These are phyloP conservation scores for Drosophila pallidifrons DNA, from an alignment of 1,140 invertebrate species.

Conservation along the genomic window DNA sequence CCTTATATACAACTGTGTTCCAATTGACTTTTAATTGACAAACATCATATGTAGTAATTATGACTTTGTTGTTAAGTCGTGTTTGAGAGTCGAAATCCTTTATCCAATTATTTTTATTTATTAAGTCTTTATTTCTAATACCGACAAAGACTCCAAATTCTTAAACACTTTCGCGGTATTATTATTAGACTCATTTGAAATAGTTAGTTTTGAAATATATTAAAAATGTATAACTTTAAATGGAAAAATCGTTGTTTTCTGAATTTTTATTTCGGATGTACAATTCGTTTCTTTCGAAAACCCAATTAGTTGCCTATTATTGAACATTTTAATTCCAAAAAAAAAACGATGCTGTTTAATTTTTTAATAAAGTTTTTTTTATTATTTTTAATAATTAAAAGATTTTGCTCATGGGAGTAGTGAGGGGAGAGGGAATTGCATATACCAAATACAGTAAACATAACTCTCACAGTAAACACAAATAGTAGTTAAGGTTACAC, in stretches of 20 bases:
- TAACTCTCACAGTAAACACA: conserved; percentile 66
- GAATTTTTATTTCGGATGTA: too few relatives aligned
- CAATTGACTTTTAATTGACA: not conserved
- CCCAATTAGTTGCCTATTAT: too few relatives aligned
- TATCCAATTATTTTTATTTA: too few relatives aligned
- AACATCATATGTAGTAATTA: not conserved
- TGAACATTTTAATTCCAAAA: not conserved
- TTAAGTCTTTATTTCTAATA: too few relatives aligned
- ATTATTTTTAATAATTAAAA: conserved; percentile 37
- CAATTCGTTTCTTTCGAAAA: too few relatives aligned
- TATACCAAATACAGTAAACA: conserved; percentile 56
- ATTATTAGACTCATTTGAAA: too few relatives aligned
- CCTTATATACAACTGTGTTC: conserved; percentile 26
- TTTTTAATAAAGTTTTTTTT: conserved; percentile 60
- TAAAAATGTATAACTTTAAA: too few relatives aligned
- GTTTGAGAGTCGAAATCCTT: not conserved
- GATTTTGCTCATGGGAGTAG: conserved; percentile 38
- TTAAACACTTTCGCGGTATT: too few relatives aligned
- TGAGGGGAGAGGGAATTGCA: conserved; percentile 8
- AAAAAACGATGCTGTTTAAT: not conserved
- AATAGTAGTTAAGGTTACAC: conserved; percentile 42
- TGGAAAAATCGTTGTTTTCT: too few relatives aligned
- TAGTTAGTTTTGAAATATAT: too few relatives aligned
- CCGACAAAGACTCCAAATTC: too few relatives aligned
- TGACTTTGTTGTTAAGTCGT: not conserved